phyloP scores from a whole-genome alignment of 2,888 invertebrate species.

The Chaetoderma sp. region DNA sequence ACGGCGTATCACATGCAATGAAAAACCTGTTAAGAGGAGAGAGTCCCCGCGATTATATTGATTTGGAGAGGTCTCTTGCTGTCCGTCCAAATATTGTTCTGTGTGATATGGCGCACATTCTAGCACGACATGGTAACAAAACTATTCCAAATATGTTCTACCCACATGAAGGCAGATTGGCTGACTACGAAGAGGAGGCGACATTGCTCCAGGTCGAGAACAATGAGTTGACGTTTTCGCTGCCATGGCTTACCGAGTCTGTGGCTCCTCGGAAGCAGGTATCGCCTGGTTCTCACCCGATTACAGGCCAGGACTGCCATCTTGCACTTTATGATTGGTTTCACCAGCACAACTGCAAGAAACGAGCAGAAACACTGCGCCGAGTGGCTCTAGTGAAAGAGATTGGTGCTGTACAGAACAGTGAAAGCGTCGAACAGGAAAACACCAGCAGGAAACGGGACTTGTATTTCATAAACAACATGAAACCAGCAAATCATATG shows the following conservation, averaged over 20 bases:
- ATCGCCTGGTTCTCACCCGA: too few species aligned
- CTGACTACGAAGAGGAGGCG: background rate
- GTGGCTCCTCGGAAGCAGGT: too few species aligned
- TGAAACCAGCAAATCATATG: slow-evolving; percentile 16
- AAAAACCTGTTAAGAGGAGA: slow-evolving; percentile 22
- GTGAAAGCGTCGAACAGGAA: slow-evolving; percentile 22
- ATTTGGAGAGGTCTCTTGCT: slow-evolving; percentile 17
- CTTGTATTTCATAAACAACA: slow-evolving; percentile 19
- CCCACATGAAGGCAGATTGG: slow-evolving; percentile 24
- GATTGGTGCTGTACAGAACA: slow-evolving; percentile 16
- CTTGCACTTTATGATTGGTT: slow-evolving; percentile 25
- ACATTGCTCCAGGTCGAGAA: too few species aligned
- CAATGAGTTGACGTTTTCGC: too few species aligned
- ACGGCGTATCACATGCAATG: slow-evolving; percentile 20
- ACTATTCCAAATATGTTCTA: slow-evolving; percentile 2
- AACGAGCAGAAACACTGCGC: slow-evolving; percentile 12
- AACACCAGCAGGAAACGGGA: slow-evolving; percentile 18
- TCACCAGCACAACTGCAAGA: slow-evolving; percentile 24
- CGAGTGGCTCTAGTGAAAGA: slow-evolving; percentile 13
- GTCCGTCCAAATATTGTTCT: slow-evolving; percentile 20
- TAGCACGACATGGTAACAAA: slow-evolving; percentile 17
- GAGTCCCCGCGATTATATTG: slow-evolving; percentile 24
- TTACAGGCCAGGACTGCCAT: slow-evolving; percentile 11
- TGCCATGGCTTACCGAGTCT: too few species aligned
- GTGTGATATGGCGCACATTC: slow-evolving; percentile 18